Evolutionary conservation across 2,888 invertebrate species (phyloP).

Genomic region (Mythimna lalbum): DNA sequence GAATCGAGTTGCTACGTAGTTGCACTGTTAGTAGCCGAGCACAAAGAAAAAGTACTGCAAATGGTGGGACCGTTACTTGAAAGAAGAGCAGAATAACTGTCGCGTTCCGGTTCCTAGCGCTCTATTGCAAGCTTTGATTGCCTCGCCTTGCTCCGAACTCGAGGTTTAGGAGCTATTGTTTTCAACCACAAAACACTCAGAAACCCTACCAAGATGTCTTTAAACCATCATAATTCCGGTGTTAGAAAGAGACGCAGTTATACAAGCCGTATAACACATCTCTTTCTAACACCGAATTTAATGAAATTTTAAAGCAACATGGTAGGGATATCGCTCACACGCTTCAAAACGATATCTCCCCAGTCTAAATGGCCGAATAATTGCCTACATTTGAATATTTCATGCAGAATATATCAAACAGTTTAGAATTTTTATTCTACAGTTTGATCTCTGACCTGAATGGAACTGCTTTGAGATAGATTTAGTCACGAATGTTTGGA

Average conservation of each 20-base stretch:
- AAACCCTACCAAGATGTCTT: no score
- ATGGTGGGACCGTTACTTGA: slow-evolving; percentile 79
- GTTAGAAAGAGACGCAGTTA: no score
- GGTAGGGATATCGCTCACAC: slow-evolving; percentile 43
- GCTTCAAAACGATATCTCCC: slow-evolving; percentile 32
- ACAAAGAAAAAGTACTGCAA: slow-evolving; percentile 86
- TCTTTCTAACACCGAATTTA: no score
- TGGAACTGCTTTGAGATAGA: slow-evolving; percentile 19
- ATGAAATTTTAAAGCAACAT: no score
- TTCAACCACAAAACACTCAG: slow-evolving; percentile 47
- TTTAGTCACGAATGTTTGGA: slow-evolving; percentile 41
- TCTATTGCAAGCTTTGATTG: slow-evolving; percentile 70
- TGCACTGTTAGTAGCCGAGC: slow-evolving; percentile 70
- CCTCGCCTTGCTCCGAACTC: slow-evolving; percentile 57
- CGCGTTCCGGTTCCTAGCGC: slow-evolving; percentile 82
- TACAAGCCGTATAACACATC: no score
- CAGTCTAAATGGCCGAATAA: slow-evolving; percentile 44
- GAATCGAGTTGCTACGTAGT: slow-evolving; percentile 57
- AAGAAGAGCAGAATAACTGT: slow-evolving; percentile 84
- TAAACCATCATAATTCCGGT: no score
- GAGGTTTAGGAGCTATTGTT: slow-evolving; percentile 61
- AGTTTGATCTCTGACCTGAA: slow-evolving; percentile 47
- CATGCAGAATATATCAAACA: slow-evolving; percentile 37
- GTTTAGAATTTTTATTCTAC: slow-evolving; percentile 35
- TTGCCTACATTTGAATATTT: slow-evolving; percentile 51